Base-by-base conservation (phyloP, 2,888 invertebrate genomes). In the Ectropis crepuscularia region DNA sequence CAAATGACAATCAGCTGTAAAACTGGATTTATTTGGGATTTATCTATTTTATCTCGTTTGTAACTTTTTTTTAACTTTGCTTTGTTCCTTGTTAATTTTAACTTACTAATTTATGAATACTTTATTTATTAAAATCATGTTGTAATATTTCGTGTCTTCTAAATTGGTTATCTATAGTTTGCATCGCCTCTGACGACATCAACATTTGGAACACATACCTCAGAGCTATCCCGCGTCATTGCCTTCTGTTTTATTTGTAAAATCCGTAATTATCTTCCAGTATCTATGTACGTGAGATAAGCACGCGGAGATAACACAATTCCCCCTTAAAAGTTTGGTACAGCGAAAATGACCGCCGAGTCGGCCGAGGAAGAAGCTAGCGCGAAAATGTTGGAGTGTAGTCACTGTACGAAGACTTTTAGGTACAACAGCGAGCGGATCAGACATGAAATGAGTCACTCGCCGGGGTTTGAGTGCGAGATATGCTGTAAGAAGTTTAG, bases 401-500 rank as follows among this genome's bases (percentile, higher is more conserved):
- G 68, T 36, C 76, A 83, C 61, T 92, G 92, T 73, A 68, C 73
- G 28, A 92, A 92, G 70, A 74, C 80, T 48, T 93, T 90, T 68
- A 87, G 86, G 71, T 92, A 89, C 65, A 86, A 87, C 47, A 91
- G 92, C 70, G 92, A 92, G 70, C 85, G 80, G 63, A 87, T 80
- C 65, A 80, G 93, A 65, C 93, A 93, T 63, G 90, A 90, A 74
- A 75, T 81, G 60, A 91, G 90, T 70, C 93, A 93, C 69, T 77
- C 75, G 9, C 86, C 87, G 6, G 82, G 82, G 53, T 92, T 90
- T 66, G 75, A 84, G 57, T 93, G 93, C 65, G 80, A 83, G 68
- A 77, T 87, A 51, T 93, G 93, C 74, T 68, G 66, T n/a, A 93
- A 93, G 76, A 88, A 83, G 65, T 93, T 93, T 76, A 90, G 88